phyloP scores from a whole-genome alignment of 2,113 vertebrate genomes.

The Carlito syrichta region DNA sequence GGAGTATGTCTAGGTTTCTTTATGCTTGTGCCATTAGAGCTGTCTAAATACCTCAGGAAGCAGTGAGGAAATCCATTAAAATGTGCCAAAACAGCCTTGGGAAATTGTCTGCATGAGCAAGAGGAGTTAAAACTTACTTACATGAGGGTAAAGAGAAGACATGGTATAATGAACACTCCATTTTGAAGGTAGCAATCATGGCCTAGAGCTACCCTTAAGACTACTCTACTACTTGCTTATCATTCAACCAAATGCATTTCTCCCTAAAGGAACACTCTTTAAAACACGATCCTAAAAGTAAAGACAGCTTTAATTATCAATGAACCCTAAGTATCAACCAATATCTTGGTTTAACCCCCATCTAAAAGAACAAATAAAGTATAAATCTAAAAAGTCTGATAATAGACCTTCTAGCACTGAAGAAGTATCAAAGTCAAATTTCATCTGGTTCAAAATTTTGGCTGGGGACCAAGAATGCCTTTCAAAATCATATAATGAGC shows the following conservation, averaged over 20 bases:
- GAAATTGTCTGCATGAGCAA: slow-evolving; percentile 12
- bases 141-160: neutral
- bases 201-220: neutral
- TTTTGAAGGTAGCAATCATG: neutral
- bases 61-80: neutral
- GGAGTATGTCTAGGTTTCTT: slow-evolving; percentile 3
- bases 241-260: slow-evolving; percentile 25
- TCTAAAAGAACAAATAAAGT: slow-evolving; percentile 30
- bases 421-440: slow-evolving; percentile 18
- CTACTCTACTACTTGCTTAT: neutral
- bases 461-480: neutral
- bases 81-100: neutral
- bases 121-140: slow-evolving; percentile 12
- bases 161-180: neutral
- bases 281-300: slow-evolving; percentile 24
- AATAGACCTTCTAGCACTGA: neutral
- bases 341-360: neutral
- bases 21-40: neutral
- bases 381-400: neutral
- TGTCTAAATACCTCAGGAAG: slow-evolving; percentile 11
- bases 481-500: neutral
- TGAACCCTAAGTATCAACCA: slow-evolving; percentile 7
- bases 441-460: neutral
- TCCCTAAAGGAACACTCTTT: neutral
- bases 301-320: neutral